A percentile compares a stretch with the other conserved stretches of the same genome.
These are phyloP conservation scores for Forbesichthys agassizii DNA, from an alignment of 2,113 vertebrate genomes.

Conservation along the genomic window DNA sequence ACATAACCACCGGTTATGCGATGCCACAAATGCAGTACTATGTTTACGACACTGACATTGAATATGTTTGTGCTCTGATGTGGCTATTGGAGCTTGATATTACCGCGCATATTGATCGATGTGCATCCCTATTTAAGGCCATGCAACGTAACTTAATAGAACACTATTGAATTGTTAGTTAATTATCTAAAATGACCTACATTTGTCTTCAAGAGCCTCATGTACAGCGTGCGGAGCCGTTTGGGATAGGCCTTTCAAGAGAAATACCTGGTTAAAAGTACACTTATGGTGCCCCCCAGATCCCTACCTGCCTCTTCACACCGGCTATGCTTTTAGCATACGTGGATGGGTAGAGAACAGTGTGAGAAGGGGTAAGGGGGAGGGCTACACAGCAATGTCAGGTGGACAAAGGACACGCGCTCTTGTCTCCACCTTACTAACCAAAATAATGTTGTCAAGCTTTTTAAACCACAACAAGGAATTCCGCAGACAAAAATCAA, in stretches of 20 bases:
- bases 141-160: background rate
- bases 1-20: background rate
- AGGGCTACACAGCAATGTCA: background rate
- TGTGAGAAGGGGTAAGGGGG: background rate
- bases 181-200: background rate
- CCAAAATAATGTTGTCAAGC: too few relatives aligned
- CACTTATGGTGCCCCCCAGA: too few relatives aligned
- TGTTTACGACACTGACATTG: background rate
- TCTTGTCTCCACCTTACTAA: too few relatives aligned
- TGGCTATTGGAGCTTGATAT: background rate
- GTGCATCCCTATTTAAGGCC: background rate
- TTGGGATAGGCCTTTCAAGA: background rate
- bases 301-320: too few relatives aligned
- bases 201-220: background rate
- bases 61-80: background rate
- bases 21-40: too few relatives aligned
- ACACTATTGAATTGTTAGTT: background rate
- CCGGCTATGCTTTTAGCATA: too few relatives aligned
- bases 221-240: background rate
- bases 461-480: too few relatives aligned
- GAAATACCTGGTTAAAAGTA: background rate
- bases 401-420: background rate
- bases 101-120: background rate
- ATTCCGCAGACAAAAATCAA: too few relatives aligned
- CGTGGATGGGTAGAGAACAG: conserved; percentile 25